Base-by-base conservation (phyloP, 2,888 invertebrate species). In the Himalopsyche japonica region DNA sequence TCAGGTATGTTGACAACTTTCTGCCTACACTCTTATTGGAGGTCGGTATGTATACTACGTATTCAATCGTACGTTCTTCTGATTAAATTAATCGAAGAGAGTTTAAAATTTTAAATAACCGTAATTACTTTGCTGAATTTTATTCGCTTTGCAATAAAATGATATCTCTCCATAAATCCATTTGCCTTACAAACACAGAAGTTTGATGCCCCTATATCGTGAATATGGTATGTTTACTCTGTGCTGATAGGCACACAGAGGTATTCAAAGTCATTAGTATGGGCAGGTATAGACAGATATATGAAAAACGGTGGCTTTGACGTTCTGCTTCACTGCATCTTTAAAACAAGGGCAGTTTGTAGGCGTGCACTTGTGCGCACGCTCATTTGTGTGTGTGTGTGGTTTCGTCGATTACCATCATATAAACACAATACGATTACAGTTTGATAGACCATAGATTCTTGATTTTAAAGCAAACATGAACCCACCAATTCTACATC, bases 261-360 rank as follows among this genome's bases (percentile, higher is more conserved):
- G 1, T 15, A 84, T 85, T 79, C 79, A 34, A 49, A 79, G 34
- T 78, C 64, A 83, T 85, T 70, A 78, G 79, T 57, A 43, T 48
- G 37, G 48, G 43, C 85, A 85, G 82, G 85, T 85, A 83, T 43
- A 43, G 37, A 12, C 12, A 43, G 12, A 15, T 43, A 15, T 43
- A 43, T 20, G 20, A 57, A 57, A 49, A 80, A 79, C 49, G 20
- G 70, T 82, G 64, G 64, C 48, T 82, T 84, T 76, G 79, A 64
- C 78, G 79, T 81, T 82, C 80, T 81, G 85, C 78, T 83, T 37
- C 78, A 80, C 79, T 81, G 85, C 64, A 43, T 76, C 70, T 57
- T 84, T 70, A 70, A 20, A 84, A 81, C 76, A 64, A 48, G 79
- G 48, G 76, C 57, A 57, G 57, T n/a, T 57, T 57, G 57, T 57